Evolutionary conservation across 2,888 invertebrate genomes (phyloP), one percentile per base, ranked within the genome.

Genomic region (Tholera decimalis): DNA sequence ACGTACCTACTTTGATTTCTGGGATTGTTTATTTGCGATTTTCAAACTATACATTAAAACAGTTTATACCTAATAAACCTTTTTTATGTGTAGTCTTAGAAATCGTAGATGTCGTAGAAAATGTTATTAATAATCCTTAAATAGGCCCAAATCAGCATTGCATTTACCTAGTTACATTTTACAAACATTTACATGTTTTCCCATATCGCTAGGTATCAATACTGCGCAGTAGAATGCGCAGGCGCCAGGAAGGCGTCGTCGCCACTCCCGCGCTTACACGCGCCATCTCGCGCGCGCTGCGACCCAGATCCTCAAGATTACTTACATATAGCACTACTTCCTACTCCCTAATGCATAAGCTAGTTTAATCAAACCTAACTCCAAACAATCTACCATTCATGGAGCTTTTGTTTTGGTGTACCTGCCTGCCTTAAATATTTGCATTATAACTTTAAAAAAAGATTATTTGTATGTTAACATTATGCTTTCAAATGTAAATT

Each of bases 221-320:
- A 35, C 26, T 37, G 49, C 47, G 28, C 22, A 8, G 39, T n/a
- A 47, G 43, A 35, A 43, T 57, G 76, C 56, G 69, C 62, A 33
- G 79, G 72, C 86, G 89, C 88, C 89, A 88, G 90, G 90, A 91
- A 91, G 90, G 86, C 88, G 88, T 83, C 88, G 88, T 83, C 88
- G 74, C 65, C 73, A 60, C 63, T 78, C 78, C 77, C 68, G 71
- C 85, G 82, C 87, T 88, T 83, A 87, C 85, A 86, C 84, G 85
- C 83, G 73, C 85, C 85, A 88, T 87, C 86, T 87, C 85, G 76
- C 80, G 65, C 85, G 76, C 80, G 65, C 78, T 79, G 67, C 78
- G 87, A 80, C 86, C 86, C 73, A 87, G 85, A 88, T 90, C 84
- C 85, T 84, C 84, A 85, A 82, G 86, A 88, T 88, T 87, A 85